Evolutionary conservation across 2,888 invertebrate species (phyloP).

Genomic region (Fissipunctia ypsillon): DNA sequence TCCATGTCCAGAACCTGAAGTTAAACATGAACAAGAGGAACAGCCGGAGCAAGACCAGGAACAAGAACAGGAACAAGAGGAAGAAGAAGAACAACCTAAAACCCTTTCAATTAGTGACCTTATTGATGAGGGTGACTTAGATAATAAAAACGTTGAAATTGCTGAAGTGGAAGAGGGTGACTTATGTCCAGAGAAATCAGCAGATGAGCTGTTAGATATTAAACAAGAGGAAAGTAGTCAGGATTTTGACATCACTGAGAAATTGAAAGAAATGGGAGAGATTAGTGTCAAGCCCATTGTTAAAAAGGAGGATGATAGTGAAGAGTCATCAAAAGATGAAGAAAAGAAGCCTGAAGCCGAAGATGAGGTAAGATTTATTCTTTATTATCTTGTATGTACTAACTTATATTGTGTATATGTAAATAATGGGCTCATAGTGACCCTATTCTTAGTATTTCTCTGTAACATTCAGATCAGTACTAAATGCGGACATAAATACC

Average conservation of each 20-base stretch:
- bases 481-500: conserved; percentile 49
- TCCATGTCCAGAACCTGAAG: conserved; percentile 45
- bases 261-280: conserved; percentile 92
- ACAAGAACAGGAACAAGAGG: conserved; percentile 52
- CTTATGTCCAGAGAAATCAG: conserved; percentile 84
- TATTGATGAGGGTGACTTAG: conserved; percentile 86
- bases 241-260: conserved; percentile 91
- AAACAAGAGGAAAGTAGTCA: conserved; percentile 85
- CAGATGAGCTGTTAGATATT: conserved; percentile 84
- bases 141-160: conserved; percentile 88
- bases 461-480: conserved; percentile 37
- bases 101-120: conserved; percentile 89
- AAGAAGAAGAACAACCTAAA: conserved; percentile 75
- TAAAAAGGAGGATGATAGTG: conserved; percentile 78
- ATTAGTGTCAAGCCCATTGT: conserved; percentile 86
- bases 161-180: conserved; percentile 87
- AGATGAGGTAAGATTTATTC: conserved; percentile 80
- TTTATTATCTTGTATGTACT: background rate
- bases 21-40: conserved; percentile 60
- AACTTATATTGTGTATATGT: background rate
- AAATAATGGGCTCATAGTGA: conserved; percentile 13
- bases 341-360: conserved; percentile 83
- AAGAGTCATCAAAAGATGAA: conserved; percentile 70
- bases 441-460: conserved; percentile 39
- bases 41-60: conserved; percentile 58